Evolutionary conservation across 2,888 invertebrate genomes (phyloP).

Genomic region (Meteorus colon): DNA sequence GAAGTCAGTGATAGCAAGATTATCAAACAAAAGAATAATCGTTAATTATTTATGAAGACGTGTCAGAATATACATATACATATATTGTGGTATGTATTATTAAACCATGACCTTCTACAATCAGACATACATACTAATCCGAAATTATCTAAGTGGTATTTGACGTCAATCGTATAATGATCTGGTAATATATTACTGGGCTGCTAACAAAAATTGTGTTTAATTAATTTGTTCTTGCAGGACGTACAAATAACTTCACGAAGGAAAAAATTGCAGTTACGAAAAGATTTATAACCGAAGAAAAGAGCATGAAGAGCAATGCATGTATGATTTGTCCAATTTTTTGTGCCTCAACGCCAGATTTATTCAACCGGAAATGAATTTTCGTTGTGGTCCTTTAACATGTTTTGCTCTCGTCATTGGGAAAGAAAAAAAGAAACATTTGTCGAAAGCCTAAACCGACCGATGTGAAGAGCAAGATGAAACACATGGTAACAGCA

Average conservation of each 20-base stretch:
- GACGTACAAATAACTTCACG: background rate
- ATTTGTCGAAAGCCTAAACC: background rate
- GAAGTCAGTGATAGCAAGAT: no score
- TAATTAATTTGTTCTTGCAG: no score
- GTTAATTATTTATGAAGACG: background rate
- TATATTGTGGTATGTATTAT: background rate
- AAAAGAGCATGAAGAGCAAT: slow-evolving; percentile 3
- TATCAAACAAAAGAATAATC: background rate
- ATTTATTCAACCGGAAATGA: background rate
- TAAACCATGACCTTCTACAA: background rate
- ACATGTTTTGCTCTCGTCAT: background rate
- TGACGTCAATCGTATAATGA: slow-evolving; percentile 44
- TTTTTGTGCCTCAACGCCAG: slow-evolving; percentile 9
- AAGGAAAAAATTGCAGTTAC: slow-evolving; percentile 2
- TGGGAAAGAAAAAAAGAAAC: background rate
- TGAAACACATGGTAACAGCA: slow-evolving; percentile 55
- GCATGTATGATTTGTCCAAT: slow-evolving; percentile 1
- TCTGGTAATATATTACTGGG: no score
- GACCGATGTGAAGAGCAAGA: background rate
- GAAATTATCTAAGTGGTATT: slow-evolving; percentile 15
- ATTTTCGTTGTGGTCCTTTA: background rate
- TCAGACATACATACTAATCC: slow-evolving; percentile 30
- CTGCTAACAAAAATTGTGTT: no score
- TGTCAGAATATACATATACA: background rate
- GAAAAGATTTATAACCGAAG: slow-evolving; percentile 1